phyloP scores from a whole-genome alignment of 2,113 vertebrate genomes.

The Cynopterus brachyotis region DNA sequence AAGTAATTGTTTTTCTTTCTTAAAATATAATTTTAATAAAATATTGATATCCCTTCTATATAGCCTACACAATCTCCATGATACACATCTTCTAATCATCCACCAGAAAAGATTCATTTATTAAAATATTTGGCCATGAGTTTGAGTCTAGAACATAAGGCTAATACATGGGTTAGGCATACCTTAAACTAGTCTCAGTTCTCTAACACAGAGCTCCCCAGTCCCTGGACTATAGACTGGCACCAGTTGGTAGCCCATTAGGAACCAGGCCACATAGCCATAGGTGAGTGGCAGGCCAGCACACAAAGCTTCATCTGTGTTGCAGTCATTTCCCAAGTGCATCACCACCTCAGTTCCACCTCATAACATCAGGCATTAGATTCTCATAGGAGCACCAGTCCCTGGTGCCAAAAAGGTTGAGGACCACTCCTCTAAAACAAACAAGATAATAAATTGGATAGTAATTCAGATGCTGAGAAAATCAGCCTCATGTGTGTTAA shows the following conservation, averaged over 20 bases:
- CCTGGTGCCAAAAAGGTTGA: too few species aligned
- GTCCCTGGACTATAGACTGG: too few species aligned
- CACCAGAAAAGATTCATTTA: constrained; percentile 25
- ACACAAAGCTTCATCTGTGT: too few species aligned
- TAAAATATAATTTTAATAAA: constrained; percentile 34
- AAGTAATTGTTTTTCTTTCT: not conserved
- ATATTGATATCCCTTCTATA: not conserved
- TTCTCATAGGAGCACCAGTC: too few species aligned
- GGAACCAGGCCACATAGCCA: too few species aligned
- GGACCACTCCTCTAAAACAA: not conserved
- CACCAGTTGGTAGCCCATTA: too few species aligned
- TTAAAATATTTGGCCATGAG: not conserved
- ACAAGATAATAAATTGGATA: not conserved
- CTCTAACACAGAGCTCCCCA: not conserved
- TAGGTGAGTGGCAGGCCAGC: too few species aligned
- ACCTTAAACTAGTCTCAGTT: not conserved
- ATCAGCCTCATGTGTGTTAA: not conserved
- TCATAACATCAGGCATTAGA: too few species aligned
- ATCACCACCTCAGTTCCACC: too few species aligned
- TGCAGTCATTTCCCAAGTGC: too few species aligned
- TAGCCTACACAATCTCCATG: not conserved
- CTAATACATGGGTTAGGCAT: not conserved
- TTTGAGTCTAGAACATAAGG: not conserved
- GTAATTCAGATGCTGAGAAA: constrained; percentile 8
- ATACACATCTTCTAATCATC: not conserved